phyloP scores from a whole-genome alignment of 2,888 invertebrate species.

The Cheilosia impressa region DNA sequence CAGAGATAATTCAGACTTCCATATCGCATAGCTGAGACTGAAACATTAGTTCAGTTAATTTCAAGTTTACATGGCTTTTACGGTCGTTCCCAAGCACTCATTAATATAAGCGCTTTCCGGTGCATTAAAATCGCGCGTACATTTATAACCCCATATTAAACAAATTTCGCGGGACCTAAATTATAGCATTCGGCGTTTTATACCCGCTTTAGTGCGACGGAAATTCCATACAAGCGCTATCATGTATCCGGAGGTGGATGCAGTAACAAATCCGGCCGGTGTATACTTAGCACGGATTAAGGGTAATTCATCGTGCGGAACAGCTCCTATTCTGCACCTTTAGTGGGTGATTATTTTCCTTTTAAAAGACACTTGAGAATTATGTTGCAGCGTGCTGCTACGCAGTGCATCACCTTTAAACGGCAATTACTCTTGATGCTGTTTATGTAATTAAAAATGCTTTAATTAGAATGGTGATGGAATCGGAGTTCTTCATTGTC shows the following conservation, averaged over 20 bases:
- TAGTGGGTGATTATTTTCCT: background rate
- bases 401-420: conserved; percentile 10
- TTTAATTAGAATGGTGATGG: background rate
- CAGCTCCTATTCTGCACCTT: conserved; percentile 26
- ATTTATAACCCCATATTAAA: conserved; percentile 31
- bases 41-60: conserved; percentile 42
- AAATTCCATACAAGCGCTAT: background rate
- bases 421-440: background rate
- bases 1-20: conserved; percentile 12
- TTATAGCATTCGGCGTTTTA: conserved; percentile 11
- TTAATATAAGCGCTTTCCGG: conserved; percentile 48
- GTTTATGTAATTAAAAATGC: background rate
- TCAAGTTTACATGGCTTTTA: conserved; percentile 43
- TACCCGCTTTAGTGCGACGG: conserved; percentile 15
- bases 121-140: conserved; percentile 48
- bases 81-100: conserved; percentile 30
- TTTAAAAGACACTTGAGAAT: background rate
- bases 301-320: conserved; percentile 4
- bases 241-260: background rate
- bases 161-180: conserved; percentile 28
- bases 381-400: background rate
- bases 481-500: no score
- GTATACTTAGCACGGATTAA: conserved; percentile 16
- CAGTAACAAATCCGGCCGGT: background rate
- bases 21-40: conserved; percentile 11